Base-by-base conservation (phyloP, 2,888 invertebrate species). In the Phymatocera aterrima region DNA sequence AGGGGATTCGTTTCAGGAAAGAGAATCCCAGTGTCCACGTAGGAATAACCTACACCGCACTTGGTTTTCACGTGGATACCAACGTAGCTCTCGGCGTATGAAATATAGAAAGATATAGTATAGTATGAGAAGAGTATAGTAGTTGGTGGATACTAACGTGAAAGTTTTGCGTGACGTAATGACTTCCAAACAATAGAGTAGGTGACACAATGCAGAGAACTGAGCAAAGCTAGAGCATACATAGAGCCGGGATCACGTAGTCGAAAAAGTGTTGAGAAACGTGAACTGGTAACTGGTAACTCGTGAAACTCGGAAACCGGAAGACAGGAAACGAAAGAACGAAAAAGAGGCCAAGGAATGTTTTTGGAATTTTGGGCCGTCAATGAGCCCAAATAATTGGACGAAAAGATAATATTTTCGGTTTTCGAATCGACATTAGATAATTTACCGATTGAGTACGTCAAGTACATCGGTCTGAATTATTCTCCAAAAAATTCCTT, bases 111-210 rank as follows among this genome's bases (percentile, higher is more conserved):
- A 15, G 0, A 6, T 15, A 37, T 5, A 24, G 24, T n/a, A 64
- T 8, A 10, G 48, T 18, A 65, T 37, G 40, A 12, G 24, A 40
- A 65, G 21, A 65, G 4, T 21, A 21, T 40, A 40, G 18, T 43
- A 24, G 10, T 34, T 18, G 18, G 37, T n/a, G 15, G 15, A 31
- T 68, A 68, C 21, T 10, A 72, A 72, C 72, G 72, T 48, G 72
- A 72, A 72, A 72, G 72, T 72, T n/a, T 51, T 31, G 72, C 72
- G 72, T 72, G 72, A 72, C 72, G 72, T 51, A 72, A 51, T 72
- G 72, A 72, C 48, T 72, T 31, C 34, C 72, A 72, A 72, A 51
- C 72, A 72, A 72, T 72, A 21, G 72, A 51, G n/a, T n/a, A n/a
- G 18, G 48, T 51, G 51, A 43, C 28, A 72, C 72, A 72, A 72